phyloP scores from a whole-genome alignment of 2,888 invertebrate species.

The Drosophila meridionalis region DNA sequence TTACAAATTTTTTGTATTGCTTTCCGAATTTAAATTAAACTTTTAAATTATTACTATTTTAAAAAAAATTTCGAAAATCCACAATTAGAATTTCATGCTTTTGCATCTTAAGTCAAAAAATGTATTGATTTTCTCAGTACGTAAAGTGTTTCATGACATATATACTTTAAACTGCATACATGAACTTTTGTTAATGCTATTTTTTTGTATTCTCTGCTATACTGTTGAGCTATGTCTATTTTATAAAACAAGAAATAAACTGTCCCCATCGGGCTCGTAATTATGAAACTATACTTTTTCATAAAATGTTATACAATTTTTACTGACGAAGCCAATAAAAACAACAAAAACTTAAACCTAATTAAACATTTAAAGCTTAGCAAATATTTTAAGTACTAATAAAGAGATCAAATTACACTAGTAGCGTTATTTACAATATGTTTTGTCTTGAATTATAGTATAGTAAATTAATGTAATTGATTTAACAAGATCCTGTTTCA shows the following conservation, averaged over 20 bases:
- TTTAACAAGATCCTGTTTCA: background rate
- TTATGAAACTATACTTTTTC: background rate
- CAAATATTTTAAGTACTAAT: slow-evolving; percentile 21
- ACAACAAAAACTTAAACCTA: background rate
- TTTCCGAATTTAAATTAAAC: too few species aligned
- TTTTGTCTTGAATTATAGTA: background rate
- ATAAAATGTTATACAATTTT: slow-evolving; percentile 24
- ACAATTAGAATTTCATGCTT: background rate
- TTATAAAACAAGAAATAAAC: background rate
- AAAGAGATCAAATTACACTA: slow-evolving; percentile 24
- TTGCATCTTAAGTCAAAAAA: too few species aligned
- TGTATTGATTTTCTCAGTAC: background rate
- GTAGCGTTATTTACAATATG: background rate
- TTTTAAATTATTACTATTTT: too few species aligned
- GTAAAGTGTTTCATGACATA: background rate
- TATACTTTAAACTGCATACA: background rate
- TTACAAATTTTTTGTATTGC: too few species aligned
- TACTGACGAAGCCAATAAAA: slow-evolving; percentile 2
- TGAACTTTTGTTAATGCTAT: background rate
- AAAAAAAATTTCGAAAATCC: too few species aligned
- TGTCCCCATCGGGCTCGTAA: background rate
- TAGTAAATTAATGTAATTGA: slow-evolving; percentile 4
- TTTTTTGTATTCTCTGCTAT: background rate
- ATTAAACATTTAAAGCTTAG: slow-evolving; percentile 4
- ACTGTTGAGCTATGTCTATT: background rate